phyloP scores from a whole-genome alignment of 2,113 vertebrate genomes.

The Globicephala melas region DNA sequence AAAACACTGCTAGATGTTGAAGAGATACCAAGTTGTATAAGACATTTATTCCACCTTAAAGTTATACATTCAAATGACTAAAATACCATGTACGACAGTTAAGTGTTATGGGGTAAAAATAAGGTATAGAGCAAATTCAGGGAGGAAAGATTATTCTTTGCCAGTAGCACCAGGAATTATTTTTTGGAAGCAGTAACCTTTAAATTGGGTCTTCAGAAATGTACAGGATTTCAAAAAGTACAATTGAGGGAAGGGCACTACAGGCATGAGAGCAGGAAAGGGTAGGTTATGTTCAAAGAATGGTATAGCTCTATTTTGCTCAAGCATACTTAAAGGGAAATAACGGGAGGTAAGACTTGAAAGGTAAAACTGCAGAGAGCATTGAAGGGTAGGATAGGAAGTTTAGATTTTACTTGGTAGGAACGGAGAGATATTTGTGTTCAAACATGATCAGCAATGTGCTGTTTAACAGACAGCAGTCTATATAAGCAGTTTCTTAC shows the following conservation, averaged over 20 bases:
- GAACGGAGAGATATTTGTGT: neutral
- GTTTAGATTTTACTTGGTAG: conserved; percentile 4
- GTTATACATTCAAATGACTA: neutral
- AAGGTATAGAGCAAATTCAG: conserved; percentile 12
- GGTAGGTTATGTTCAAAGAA: neutral
- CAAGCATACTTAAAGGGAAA: conserved; percentile 8
- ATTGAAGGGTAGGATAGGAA: neutral
- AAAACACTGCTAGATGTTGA: conserved; percentile 15
- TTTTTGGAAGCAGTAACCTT: conserved; percentile 22
- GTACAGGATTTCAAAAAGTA: conserved; percentile 14
- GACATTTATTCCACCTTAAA: neutral
- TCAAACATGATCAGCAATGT: neutral
- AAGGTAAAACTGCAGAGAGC: neutral
- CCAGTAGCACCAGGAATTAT: neutral
- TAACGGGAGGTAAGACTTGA: neutral
- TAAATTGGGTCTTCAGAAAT: conserved; percentile 27
- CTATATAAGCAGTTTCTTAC: neutral
- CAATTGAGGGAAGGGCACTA: neutral
- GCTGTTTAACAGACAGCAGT: neutral
- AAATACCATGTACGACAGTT: neutral
- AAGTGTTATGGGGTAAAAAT: neutral
- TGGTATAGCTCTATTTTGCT: neutral
- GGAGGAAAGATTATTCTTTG: conserved; percentile 32
- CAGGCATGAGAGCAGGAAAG: neutral
- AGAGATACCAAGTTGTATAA: neutral